Conservation (phyloP, 2,797 vertebrate genomes). For the Salmo trutta region DNA sequence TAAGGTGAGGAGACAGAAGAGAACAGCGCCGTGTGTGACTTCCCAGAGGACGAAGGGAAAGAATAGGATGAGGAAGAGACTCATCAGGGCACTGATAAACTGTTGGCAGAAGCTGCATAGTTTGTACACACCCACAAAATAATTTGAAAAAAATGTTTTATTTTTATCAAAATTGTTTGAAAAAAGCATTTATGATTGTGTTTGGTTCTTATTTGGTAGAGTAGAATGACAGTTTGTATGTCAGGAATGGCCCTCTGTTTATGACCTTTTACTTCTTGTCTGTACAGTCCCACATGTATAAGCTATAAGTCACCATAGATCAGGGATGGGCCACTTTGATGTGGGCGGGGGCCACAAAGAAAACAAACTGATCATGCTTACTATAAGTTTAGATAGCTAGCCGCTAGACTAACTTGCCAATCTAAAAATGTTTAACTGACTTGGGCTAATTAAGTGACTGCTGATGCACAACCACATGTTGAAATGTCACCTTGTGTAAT, state of each 20-base stretch:
- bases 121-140: constrained; percentile 26
- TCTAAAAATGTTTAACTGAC: too few species aligned
- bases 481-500: too few species aligned
- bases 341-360: too few species aligned
- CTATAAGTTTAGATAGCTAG: too few species aligned
- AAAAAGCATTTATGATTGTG: neutral
- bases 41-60: constrained; percentile 56
- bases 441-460: too few species aligned
- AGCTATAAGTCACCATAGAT: neutral
- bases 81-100: constrained; percentile 60
- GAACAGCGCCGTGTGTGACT: constrained; percentile 49
- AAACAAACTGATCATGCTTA: too few species aligned
- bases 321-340: neutral
- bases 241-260: neutral
- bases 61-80: constrained; percentile 58
- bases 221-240: neutral
- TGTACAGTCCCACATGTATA: neutral
- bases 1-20: constrained; percentile 55
- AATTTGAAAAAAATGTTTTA: neutral
- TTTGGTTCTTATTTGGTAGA: neutral
- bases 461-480: too few species aligned
- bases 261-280: neutral
- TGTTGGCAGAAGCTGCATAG: constrained; percentile 79
- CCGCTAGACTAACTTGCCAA: too few species aligned
- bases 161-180: neutral